phyloP scores from a whole-genome alignment of 1,140 invertebrate species.

The Eufriesea mexicana region DNA sequence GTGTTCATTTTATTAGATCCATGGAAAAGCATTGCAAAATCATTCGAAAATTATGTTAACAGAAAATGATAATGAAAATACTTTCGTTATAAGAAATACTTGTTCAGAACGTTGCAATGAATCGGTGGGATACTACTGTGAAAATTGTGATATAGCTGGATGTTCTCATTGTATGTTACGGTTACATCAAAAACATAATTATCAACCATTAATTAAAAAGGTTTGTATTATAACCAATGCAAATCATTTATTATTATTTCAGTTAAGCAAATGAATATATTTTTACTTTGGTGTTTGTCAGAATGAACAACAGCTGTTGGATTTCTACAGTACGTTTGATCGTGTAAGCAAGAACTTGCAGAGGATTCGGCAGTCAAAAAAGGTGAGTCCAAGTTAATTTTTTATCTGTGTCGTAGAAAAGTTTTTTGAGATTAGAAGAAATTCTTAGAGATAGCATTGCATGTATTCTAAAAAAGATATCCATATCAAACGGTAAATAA shows the following conservation, averaged over 20 bases:
- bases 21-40: slow-evolving; percentile 66
- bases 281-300: slow-evolving; percentile 60
- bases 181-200: slow-evolving; percentile 71
- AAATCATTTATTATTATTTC: slow-evolving; percentile 22
- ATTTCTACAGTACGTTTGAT: slow-evolving; percentile 26
- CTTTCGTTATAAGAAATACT: slow-evolving; percentile 35
- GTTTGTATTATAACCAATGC: slow-evolving; percentile 54
- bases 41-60: slow-evolving; percentile 56
- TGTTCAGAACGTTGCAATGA: slow-evolving; percentile 58
- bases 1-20: slow-evolving; percentile 61
- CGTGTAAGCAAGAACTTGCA: slow-evolving; percentile 34
- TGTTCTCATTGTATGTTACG: slow-evolving; percentile 78
- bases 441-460: background rate
- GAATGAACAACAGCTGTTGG: slow-evolving; percentile 56
- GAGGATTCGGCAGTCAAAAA: slow-evolving; percentile 41
- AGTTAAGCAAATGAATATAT: slow-evolving; percentile 14
- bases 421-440: background rate
- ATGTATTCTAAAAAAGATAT: slow-evolving; percentile 23
- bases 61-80: background rate
- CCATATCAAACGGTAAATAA: slow-evolving; percentile 68
- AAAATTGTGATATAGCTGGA: slow-evolving; percentile 68
- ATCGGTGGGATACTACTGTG: slow-evolving; percentile 74
- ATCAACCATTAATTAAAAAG: slow-evolving; percentile 37
- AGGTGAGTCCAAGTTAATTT: slow-evolving; percentile 61
- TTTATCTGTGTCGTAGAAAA: slow-evolving; percentile 11